Conservation (phyloP, 2,113 vertebrate species). For the Aythya baeri region DNA sequence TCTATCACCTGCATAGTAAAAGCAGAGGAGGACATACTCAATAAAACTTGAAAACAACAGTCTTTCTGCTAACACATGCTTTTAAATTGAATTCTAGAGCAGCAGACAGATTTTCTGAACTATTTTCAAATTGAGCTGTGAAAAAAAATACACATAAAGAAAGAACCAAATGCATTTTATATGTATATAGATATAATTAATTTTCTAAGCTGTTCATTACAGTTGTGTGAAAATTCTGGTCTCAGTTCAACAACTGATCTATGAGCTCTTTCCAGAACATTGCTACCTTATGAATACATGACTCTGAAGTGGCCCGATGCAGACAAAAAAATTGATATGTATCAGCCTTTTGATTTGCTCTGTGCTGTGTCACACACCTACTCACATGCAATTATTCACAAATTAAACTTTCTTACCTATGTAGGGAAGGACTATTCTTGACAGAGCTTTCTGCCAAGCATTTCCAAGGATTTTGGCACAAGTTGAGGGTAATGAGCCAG, state of each 20-base stretch:
- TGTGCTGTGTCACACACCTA: background rate
- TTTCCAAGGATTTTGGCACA: background rate
- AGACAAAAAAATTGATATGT: background rate
- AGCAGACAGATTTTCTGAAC: background rate
- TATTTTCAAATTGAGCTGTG: background rate
- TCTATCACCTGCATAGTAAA: background rate
- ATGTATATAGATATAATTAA: background rate
- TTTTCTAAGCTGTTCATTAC: background rate
- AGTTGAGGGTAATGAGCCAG: background rate
- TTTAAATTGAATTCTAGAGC: background rate
- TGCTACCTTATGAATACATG: background rate
- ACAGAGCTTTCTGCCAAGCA: background rate
- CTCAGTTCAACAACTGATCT: background rate
- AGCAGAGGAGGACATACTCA: background rate
- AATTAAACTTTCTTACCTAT: background rate
- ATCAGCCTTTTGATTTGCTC: background rate
- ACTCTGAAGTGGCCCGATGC: background rate
- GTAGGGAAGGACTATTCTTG: accelerated
- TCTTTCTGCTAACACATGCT: background rate
- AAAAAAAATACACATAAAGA: background rate
- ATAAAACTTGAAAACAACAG: background rate
- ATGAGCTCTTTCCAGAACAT: background rate
- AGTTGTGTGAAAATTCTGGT: background rate
- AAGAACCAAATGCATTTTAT: background rate
- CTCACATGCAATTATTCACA: background rate